phyloP scores from a whole-genome alignment of 2,113 vertebrate genomes.

The Emberiza fucata region DNA sequence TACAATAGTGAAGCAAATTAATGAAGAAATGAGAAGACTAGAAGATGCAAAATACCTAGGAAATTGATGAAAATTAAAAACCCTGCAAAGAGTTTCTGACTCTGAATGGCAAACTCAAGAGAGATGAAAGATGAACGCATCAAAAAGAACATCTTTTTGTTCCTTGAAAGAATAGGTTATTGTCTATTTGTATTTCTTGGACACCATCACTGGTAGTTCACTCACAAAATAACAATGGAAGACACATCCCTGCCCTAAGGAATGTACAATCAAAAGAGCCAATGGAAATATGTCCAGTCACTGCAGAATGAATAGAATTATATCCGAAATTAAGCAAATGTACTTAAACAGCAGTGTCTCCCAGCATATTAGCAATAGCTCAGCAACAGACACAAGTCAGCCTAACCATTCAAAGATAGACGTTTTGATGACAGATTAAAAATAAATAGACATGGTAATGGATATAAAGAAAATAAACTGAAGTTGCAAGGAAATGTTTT shows the following conservation, averaged over 20 bases:
- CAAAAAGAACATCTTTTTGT: slow-evolving; percentile 43
- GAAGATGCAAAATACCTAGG: not conserved
- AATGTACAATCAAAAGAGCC: not conserved
- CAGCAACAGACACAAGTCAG: not conserved
- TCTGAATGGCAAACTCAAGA: slow-evolving; percentile 9
- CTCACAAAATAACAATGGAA: slow-evolving; percentile 36
- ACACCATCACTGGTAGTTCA: not conserved
- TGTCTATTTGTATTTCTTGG: slow-evolving; percentile 39
- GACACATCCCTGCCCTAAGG: not conserved
- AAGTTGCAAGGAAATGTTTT: slow-evolving; percentile 46
- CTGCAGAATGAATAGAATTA: not conserved
- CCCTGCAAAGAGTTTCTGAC: not conserved
- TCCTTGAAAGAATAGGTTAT: slow-evolving; percentile 49
- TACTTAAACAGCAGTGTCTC: not conserved
- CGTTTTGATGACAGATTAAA: slow-evolving; percentile 40
- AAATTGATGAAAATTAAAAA: slow-evolving; percentile 14
- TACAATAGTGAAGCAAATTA: not conserved
- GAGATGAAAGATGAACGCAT: slow-evolving; percentile 43
- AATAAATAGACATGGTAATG: slow-evolving; percentile 32
- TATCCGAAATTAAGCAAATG: not conserved
- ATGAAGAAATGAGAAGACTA: not conserved
- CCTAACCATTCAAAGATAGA: not conserved
- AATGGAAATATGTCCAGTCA: not conserved
- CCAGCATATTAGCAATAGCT: not conserved
- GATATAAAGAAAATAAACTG: slow-evolving; percentile 47